Evolutionary conservation across 2,888 invertebrate genomes (phyloP).

Genomic region (Cephus pulcher): DNA sequence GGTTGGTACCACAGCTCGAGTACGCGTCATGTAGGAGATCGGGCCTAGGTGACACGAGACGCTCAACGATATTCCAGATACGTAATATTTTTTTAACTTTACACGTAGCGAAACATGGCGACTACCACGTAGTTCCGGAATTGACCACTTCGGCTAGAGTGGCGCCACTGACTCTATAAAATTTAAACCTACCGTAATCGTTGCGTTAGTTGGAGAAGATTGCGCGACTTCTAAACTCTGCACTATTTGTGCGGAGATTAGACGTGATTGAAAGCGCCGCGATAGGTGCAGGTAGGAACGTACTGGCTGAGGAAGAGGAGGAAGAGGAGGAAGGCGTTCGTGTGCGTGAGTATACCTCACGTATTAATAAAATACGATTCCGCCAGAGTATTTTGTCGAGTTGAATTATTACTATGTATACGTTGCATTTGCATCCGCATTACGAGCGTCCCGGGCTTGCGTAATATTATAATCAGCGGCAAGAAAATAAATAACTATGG

Average conservation of each 20-base stretch:
- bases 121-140: not conserved
- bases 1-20: no score
- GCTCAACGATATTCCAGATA: slow-evolving; percentile 4
- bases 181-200: slow-evolving; percentile 32
- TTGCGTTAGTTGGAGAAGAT: slow-evolving; percentile 16
- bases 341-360: slow-evolving; percentile 15
- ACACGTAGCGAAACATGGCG: slow-evolving; percentile 43
- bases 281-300: no score
- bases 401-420: slow-evolving; percentile 26
- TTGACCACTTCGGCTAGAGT: no score
- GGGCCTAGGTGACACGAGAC: no score
- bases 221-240: no score
- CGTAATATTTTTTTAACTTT: slow-evolving; percentile 40
- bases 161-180: not conserved
- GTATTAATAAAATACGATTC: slow-evolving; percentile 47
- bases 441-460: slow-evolving; percentile 41
- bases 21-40: no score
- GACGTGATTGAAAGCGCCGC: no score
- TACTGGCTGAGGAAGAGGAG: no score
- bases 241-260: no score
- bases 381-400: slow-evolving; percentile 37
- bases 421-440: slow-evolving; percentile 47
- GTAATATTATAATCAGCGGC: slow-evolving; percentile 58
- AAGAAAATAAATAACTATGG: slow-evolving; percentile 53
- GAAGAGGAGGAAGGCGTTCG: not conserved